A percentile compares a stretch with the other conserved stretches of the same genome.
Evolutionary conservation across 2,888 invertebrate genomes (phyloP).

Genomic region (Vanessa cardui): DNA sequence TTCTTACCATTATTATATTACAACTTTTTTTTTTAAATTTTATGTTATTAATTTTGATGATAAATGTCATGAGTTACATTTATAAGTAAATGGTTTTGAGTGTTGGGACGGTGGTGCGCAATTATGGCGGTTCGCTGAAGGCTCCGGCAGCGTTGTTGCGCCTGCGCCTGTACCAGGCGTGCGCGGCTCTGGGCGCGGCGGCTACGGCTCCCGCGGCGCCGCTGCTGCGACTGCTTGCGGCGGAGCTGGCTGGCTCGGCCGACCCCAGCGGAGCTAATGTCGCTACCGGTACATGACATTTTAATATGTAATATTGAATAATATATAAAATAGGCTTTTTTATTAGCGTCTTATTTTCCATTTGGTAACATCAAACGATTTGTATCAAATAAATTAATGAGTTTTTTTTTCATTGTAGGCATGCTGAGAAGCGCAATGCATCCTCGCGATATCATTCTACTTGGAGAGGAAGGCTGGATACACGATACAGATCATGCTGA

Average conservation of each 20-base stretch:
- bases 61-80: not conserved
- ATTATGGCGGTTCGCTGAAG: slow-evolving; percentile 95
- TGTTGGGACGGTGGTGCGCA: slow-evolving; percentile 91
- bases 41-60: not conserved
- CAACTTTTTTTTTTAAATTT: too few relatives aligned
- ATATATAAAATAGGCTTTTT: too few relatives aligned
- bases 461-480: slow-evolving; percentile 93
- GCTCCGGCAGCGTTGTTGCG: slow-evolving; percentile 97
- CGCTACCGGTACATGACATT: slow-evolving; percentile 51
- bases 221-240: slow-evolving; percentile 93
- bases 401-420: slow-evolving; percentile 49
- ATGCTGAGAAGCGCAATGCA: slow-evolving; percentile 71
- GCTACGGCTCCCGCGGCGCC: slow-evolving; percentile 56
- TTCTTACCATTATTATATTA: too few relatives aligned
- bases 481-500: slow-evolving; percentile 98
- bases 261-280: slow-evolving; percentile 96
- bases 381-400: too few relatives aligned
- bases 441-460: slow-evolving; percentile 87
- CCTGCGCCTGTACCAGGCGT: slow-evolving; percentile 94
- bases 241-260: slow-evolving; percentile 97
- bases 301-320: too few relatives aligned
- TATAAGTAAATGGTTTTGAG: slow-evolving; percentile 57
- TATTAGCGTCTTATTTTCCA: too few relatives aligned
- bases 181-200: slow-evolving; percentile 56
- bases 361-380: too few relatives aligned